A percentile compares a stretch with the other conserved stretches of the same genome.
Evolutionary conservation across 2,888 invertebrate species (phyloP).

Genomic region (Amphipoea lucens): DNA sequence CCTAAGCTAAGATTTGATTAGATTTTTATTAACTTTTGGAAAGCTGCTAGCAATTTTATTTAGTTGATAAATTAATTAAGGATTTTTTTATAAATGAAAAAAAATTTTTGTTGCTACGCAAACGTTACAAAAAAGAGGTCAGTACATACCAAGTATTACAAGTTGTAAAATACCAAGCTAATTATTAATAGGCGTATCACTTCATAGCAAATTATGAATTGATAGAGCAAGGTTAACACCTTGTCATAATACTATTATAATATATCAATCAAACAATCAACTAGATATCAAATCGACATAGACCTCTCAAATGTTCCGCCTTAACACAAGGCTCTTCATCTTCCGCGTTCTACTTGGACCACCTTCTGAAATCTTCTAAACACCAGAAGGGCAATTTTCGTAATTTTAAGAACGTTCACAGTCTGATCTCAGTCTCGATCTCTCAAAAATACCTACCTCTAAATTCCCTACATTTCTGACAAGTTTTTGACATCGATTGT

Average conservation of each 20-base stretch:
- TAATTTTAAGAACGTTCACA: too few relatives aligned
- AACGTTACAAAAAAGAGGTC: not conserved
- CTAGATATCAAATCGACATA: conserved; percentile 1
- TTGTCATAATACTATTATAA: conserved; percentile 42
- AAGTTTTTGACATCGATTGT: too few relatives aligned
- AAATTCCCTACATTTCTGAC: too few relatives aligned
- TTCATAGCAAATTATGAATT: conserved; percentile 7
- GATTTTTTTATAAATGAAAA: not conserved
- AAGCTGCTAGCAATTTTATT: conserved; percentile 10
- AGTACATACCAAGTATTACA: not conserved
- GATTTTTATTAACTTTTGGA: conserved; percentile 30
- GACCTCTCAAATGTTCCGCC: conserved; percentile 11
- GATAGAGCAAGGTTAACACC: conserved; percentile 36
- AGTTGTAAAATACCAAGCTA: not conserved
- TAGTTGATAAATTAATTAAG: conserved; percentile 26
- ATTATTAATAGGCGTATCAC: not conserved
- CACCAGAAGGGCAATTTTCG: not conserved
- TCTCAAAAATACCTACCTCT: too few relatives aligned
- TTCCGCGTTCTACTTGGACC: conserved; percentile 42
- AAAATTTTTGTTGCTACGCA: not conserved
- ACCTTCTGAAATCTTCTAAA: not conserved
- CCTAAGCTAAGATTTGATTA: conserved; percentile 28
- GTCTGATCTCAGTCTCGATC: too few relatives aligned
- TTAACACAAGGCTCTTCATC: conserved; percentile 30
- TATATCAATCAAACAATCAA: conserved; percentile 36